phyloP scores from a whole-genome alignment of 2,797 vertebrate genomes.

The Cyclopterus lumpus region DNA sequence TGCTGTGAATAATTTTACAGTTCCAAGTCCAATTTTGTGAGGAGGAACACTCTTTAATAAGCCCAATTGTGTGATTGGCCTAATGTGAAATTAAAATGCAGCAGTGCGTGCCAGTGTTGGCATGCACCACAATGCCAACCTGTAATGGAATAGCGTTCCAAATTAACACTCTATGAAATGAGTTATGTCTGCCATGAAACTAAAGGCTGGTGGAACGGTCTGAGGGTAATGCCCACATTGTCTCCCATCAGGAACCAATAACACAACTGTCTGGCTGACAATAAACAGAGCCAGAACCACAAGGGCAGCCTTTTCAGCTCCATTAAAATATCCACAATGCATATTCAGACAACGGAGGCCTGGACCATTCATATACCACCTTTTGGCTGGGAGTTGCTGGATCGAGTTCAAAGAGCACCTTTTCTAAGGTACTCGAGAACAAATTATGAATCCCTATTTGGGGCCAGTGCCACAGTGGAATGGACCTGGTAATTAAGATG shows the following conservation, averaged over 20 bases:
- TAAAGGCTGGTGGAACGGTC: constrained; percentile 55
- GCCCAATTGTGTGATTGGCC: constrained; percentile 80
- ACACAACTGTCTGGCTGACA: constrained; percentile 54
- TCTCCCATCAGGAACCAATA: constrained; percentile 63
- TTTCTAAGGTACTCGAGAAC: constrained; percentile 8
- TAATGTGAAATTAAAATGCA: constrained; percentile 85
- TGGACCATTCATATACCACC: neutral
- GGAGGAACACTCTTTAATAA: constrained; percentile 79
- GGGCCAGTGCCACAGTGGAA: neutral
- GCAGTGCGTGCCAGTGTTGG: constrained; percentile 68
- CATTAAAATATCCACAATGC: constrained; percentile 14
- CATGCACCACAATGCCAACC: constrained; percentile 66
- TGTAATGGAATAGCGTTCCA: constrained; percentile 73
- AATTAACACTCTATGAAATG: constrained; percentile 81
- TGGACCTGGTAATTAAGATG: neutral
- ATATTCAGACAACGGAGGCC: constrained; percentile 17
- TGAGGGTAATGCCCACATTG: constrained; percentile 51
- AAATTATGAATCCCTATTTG: constrained; percentile 6
- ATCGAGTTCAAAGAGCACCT: constrained; percentile 3
- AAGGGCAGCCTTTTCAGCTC: constrained; percentile 37
- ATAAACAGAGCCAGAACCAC: constrained; percentile 43
- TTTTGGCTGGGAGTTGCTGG: neutral
- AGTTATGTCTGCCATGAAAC: constrained; percentile 74
- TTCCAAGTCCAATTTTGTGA: constrained; percentile 77
- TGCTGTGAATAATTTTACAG: constrained; percentile 77